Conservation (phyloP, 2,113 vertebrate genomes). For the Ptyas mucosa region DNA sequence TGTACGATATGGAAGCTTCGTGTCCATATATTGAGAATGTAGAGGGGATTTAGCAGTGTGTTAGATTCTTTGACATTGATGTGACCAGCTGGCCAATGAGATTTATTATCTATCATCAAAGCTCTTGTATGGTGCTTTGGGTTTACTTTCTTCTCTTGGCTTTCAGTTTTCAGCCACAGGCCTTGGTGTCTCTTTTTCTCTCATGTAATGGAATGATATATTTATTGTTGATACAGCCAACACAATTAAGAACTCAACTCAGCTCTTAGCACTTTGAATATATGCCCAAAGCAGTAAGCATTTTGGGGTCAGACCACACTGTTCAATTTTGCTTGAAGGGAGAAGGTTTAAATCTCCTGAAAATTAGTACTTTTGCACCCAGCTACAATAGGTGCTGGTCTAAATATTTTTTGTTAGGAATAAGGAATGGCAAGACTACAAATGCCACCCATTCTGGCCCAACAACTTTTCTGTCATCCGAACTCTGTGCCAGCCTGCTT, state of each 20-base stretch:
- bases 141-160: neutral
- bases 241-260: neutral
- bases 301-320: neutral
- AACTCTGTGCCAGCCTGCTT: neutral
- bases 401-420: neutral
- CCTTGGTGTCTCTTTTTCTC: neutral
- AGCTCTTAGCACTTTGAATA: neutral
- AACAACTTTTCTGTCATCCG: neutral
- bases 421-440: neutral
- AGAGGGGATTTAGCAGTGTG: neutral
- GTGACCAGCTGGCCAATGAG: neutral
- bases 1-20: neutral
- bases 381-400: neutral
- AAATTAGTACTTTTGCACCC: neutral
- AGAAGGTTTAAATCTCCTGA: neutral
- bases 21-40: neutral
- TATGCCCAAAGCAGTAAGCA: neutral
- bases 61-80: neutral
- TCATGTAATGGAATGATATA: neutral
- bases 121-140: neutral
- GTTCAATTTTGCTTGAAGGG: neutral
- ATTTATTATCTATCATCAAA: neutral
- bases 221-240: neutral
- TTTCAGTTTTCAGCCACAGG: neutral
- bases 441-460: neutral